These are phyloP conservation scores for Epinephelus fuscoguttatus DNA, from an alignment of 2,113 vertebrate genomes.

Conservation along the genomic window DNA sequence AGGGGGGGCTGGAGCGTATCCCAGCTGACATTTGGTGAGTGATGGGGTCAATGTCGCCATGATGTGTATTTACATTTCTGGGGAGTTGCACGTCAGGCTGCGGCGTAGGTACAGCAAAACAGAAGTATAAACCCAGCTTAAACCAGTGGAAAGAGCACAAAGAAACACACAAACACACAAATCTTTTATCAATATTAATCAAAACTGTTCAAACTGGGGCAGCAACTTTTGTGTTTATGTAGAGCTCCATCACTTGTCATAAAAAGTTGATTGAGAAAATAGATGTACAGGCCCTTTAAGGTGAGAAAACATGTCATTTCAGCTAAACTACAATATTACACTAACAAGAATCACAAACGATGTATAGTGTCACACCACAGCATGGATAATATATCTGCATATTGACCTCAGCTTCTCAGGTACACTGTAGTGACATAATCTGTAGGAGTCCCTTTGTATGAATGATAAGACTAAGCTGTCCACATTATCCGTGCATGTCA, in stretches of 20 bases:
- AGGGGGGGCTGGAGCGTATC: no score
- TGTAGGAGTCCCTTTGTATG: slow-evolving; percentile 45
- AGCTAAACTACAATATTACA: neutral
- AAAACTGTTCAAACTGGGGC: neutral
- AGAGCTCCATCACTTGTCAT: neutral
- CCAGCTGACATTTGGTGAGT: no score
- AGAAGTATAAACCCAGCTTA: no score
- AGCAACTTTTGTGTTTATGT: no score
- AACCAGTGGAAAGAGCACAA: no score
- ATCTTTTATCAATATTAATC: neutral
- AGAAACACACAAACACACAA: neutral
- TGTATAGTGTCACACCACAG: neutral
- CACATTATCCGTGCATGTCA: slow-evolving; percentile 58
- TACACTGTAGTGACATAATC: slow-evolving; percentile 22
- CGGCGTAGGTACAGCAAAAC: no score
- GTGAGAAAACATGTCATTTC: neutral
- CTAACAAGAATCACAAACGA: neutral
- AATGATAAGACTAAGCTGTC: slow-evolving; percentile 55
- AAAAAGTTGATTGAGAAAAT: neutral
- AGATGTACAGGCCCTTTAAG: neutral
- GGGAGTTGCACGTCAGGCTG: no score
- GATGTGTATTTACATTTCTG: no score
- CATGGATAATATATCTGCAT: neutral
- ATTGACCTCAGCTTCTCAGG: slow-evolving; percentile 1
- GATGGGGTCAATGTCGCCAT: no score